These are phyloP conservation scores for Ammospiza maritima DNA, from an alignment of 2,797 vertebrate species.

Conservation along the genomic window DNA sequence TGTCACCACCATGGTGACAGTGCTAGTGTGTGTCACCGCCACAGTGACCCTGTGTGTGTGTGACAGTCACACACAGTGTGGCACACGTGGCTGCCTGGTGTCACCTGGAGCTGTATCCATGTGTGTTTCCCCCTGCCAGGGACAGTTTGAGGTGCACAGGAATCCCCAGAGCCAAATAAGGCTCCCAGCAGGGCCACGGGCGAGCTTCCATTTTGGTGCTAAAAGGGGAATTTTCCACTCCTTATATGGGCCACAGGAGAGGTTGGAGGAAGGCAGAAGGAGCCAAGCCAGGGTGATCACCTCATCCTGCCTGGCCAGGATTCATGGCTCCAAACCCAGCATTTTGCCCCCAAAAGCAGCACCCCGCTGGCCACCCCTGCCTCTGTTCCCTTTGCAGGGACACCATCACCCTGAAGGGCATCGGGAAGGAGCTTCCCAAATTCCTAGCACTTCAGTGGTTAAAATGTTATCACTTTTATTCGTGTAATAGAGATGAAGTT, in stretches of 20 bases:
- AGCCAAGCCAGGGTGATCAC: not conserved
- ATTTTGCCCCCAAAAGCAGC: not conserved
- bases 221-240: slow-evolving; percentile 63
- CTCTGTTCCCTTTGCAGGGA: accelerated
- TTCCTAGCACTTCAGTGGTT: slow-evolving; percentile 72
- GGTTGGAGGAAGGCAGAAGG: not conserved
- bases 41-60: not conserved
- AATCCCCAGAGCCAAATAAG: slow-evolving; percentile 11
- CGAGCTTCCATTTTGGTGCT: not conserved
- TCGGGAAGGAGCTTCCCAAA: slow-evolving; percentile 31
- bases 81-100: accelerated
- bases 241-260: slow-evolving; percentile 32
- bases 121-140: accelerated
- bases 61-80: accelerated
- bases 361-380: accelerated
- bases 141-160: not conserved
- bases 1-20: too few relatives aligned
- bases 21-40: too few relatives aligned
- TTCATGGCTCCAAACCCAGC: not conserved
- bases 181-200: not conserved
- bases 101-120: accelerated
- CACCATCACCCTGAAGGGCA: not conserved
- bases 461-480: slow-evolving; percentile 84
- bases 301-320: not conserved
- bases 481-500: slow-evolving; percentile 89